These are phyloP conservation scores for Brachymystax lenok DNA, from an alignment of 2,797 vertebrate genomes.

Conservation along the genomic window DNA sequence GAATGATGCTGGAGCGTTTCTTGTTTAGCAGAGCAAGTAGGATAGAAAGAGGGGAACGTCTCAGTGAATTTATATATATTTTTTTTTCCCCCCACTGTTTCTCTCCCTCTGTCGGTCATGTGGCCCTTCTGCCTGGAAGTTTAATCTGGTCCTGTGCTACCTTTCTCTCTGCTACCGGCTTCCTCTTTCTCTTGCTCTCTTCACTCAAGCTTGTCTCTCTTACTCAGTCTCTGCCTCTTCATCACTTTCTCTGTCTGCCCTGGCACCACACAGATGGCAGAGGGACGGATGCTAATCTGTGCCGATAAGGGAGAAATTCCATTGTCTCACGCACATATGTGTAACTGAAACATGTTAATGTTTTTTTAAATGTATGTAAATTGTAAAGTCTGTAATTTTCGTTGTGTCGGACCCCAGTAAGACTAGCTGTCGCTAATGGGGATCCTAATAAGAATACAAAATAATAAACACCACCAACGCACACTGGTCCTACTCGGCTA, in stretches of 20 bases:
- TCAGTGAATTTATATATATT: constrained; percentile 26
- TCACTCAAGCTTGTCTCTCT: constrained; percentile 24
- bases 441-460: too few relatives aligned
- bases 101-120: constrained; percentile 45
- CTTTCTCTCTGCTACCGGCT: constrained; percentile 12
- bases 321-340: constrained; percentile 21
- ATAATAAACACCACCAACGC: too few relatives aligned
- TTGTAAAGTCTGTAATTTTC: too few relatives aligned
- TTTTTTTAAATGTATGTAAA: too few relatives aligned
- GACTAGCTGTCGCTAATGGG: too few relatives aligned
- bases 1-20: constrained; percentile 14
- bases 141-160: constrained; percentile 52
- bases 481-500: too few relatives aligned
- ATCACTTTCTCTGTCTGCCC: constrained; percentile 22
- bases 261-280: constrained; percentile 66
- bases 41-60: constrained; percentile 24
- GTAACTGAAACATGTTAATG: too few relatives aligned
- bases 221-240: constrained; percentile 44
- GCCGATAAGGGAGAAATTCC: constrained; percentile 40
- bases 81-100: constrained; percentile 60
- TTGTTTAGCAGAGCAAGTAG: constrained; percentile 9
- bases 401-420: too few relatives aligned
- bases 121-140: constrained; percentile 50
- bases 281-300: constrained; percentile 59
- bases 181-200: constrained; percentile 17